Percentiles rank a stretch among this genome's conserved stretches.
Conservation (phyloP, 2,797 vertebrate species). For the Anas flavirostris region DNA sequence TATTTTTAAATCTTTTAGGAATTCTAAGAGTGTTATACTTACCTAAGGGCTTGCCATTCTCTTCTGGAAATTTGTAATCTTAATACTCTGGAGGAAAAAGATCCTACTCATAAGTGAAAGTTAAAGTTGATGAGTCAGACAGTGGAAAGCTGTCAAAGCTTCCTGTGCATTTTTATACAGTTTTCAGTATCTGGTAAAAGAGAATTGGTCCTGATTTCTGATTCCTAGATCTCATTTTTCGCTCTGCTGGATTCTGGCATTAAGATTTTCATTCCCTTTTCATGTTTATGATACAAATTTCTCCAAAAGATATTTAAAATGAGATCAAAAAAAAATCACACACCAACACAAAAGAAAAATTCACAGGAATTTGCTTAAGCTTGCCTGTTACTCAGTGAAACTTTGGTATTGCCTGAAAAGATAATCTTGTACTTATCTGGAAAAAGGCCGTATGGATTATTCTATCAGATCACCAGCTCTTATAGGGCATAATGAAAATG, state of each 20-base stretch:
- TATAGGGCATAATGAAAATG: neutral
- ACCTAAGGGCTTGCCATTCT: neutral
- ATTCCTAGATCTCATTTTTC: conserved; percentile 36
- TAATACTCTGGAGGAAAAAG: conserved; percentile 61
- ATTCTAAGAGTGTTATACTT: neutral
- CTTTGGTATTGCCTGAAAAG: neutral
- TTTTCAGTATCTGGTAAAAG: conserved; percentile 29
- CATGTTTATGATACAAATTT: neutral
- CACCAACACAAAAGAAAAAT: neutral
- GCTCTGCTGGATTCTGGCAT: neutral
- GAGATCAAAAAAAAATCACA: neutral
- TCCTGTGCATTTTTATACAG: conserved; percentile 29
- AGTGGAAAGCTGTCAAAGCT: conserved; percentile 20
- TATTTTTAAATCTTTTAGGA: neutral
- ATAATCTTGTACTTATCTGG: neutral
- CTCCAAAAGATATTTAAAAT: neutral
- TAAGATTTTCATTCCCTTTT: neutral
- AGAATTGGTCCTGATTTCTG: neutral
- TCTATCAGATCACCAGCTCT: neutral
- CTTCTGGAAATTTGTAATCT: conserved; percentile 1
- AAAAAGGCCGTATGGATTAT: neutral
- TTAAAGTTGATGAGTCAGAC: conserved; percentile 32
- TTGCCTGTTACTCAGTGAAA: neutral
- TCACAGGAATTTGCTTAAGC: neutral
- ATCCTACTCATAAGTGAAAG: conserved; percentile 27